A percentile compares a stretch with the other conserved stretches of the same genome.
Evolutionary conservation across 2,113 vertebrate species (phyloP).

Genomic region (Hemichromis elongatus): DNA sequence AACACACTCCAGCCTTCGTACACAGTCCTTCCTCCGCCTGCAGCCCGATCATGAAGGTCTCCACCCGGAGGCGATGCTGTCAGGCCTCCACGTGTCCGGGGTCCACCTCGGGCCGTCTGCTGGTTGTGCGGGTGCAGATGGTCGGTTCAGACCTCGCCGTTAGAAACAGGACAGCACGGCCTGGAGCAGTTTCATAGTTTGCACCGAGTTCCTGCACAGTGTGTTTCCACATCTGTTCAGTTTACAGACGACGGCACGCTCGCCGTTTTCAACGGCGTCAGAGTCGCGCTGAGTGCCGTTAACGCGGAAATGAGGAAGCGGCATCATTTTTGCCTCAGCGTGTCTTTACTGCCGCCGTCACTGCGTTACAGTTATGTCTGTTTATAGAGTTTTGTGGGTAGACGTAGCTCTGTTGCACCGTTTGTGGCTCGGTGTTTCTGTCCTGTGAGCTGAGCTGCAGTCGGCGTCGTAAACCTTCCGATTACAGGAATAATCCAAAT

Average conservation of each 20-base stretch:
- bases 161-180: not conserved
- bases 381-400: too few relatives aligned
- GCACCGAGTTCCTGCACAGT: not conserved
- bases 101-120: not conserved
- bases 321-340: not conserved
- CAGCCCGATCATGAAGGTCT: accelerated
- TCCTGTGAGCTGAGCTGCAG: too few relatives aligned
- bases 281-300: not conserved
- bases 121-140: not conserved
- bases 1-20: not conserved
- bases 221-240: not conserved
- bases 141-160: not conserved
- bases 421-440: too few relatives aligned
- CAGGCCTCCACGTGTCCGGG: accelerated
- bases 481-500: too few relatives aligned
- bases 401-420: too few relatives aligned
- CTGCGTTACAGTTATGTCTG: too few relatives aligned
- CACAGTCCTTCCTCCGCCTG: not conserved
- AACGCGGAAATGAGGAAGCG: not conserved
- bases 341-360: too few relatives aligned
- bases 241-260: not conserved
- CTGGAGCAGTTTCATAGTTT: not conserved
- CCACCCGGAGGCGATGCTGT: not conserved
- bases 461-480: too few relatives aligned
- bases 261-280: too few relatives aligned